Conservation (phyloP, 92 coral and sea anemone genomes). For the Zoanthus sansibaricus region DNA sequence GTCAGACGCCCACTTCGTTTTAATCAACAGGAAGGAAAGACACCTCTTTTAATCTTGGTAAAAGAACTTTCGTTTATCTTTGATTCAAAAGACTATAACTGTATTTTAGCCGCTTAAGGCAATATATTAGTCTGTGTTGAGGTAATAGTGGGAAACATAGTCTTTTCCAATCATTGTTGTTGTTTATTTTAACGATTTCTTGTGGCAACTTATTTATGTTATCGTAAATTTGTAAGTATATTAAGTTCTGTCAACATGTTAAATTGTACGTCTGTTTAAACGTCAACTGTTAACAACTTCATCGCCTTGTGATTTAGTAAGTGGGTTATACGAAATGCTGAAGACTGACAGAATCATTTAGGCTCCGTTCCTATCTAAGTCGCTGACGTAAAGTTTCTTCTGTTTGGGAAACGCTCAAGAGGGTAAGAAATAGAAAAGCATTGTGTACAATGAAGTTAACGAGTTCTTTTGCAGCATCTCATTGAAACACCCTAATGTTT, state of each 20-base stretch:
- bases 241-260: conserved; percentile 41
- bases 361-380: neutral
- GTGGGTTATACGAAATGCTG: neutral
- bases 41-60: neutral
- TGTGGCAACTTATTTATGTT: conserved; percentile 19
- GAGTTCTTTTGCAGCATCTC: neutral
- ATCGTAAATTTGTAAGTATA: conserved; percentile 20
- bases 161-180: neutral
- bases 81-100: neutral
- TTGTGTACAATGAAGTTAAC: neutral
- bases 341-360: conserved; percentile 12
- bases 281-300: conserved; percentile 43
- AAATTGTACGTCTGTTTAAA: conserved; percentile 25
- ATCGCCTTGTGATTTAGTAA: conserved; percentile 10
- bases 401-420: neutral
- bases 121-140: neutral
- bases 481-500: neutral
- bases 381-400: neutral
- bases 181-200: neutral
- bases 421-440: neutral
- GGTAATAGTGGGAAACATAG: neutral
- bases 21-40: conserved; percentile 11
- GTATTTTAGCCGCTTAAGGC: neutral
- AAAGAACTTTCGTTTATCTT: neutral
- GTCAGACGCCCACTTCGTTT: conserved; percentile 14